Evolutionary conservation across 2,797 vertebrate genomes (phyloP).

Genomic region (Phrynocephalus guinanensis): DNA sequence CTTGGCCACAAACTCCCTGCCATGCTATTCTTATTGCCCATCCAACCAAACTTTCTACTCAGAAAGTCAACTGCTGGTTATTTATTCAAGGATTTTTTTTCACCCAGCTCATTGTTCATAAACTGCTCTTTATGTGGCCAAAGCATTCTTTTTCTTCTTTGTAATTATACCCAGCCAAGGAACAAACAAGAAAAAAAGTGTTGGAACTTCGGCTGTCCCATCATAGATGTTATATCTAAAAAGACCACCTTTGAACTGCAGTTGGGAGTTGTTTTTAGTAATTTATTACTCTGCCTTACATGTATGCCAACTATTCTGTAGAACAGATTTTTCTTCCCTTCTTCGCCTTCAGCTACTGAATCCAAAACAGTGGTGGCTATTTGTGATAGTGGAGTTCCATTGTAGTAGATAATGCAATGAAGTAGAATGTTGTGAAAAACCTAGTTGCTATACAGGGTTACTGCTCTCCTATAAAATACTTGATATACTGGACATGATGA

Average conservation of each 20-base stretch:
- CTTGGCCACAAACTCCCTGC: not conserved
- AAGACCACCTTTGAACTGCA: too few species aligned
- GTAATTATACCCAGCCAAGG: too few species aligned
- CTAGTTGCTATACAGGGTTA: not conserved
- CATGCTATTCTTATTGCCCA: not conserved
- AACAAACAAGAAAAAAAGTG: too few species aligned
- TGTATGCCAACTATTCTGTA: not conserved
- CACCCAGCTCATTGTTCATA: not conserved
- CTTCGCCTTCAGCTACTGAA: not conserved
- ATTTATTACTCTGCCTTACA: not conserved
- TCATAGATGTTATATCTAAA: not conserved
- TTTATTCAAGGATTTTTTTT: not conserved
- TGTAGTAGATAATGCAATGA: not conserved
- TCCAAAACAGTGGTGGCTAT: not conserved
- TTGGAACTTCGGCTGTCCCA: too few species aligned
- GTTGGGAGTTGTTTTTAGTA: not conserved
- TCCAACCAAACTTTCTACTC: not conserved
- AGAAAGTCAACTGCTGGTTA: not conserved
- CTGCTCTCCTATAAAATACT: not conserved
- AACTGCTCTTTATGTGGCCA: too few species aligned
- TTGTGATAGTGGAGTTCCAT: not conserved
- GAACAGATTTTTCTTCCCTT: not conserved
- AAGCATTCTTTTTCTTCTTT: too few species aligned
- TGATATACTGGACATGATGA: not conserved
- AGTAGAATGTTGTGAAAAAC: not conserved